Evolutionary conservation across 2,113 vertebrate genomes (phyloP).

Genomic region (Manacus vitellinus): DNA sequence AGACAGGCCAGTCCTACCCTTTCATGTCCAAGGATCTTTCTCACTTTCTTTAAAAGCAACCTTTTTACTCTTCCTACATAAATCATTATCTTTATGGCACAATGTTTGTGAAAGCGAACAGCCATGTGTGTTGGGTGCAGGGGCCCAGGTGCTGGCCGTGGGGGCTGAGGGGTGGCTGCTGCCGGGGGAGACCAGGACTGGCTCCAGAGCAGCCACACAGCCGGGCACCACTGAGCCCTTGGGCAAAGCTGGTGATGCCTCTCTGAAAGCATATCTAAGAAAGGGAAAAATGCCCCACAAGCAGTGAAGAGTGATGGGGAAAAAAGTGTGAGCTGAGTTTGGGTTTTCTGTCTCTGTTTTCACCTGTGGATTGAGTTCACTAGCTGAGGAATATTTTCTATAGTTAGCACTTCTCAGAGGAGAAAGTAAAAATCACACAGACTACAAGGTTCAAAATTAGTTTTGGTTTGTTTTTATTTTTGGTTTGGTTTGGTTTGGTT

Average conservation of each 20-base stretch:
- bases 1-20: neutral
- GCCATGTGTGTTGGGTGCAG: fast-evolving
- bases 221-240: neutral
- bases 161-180: fast-evolving
- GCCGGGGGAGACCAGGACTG: too few relatives aligned
- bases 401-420: neutral
- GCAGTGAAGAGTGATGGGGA: neutral
- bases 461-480: too few relatives aligned
- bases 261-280: fast-evolving
- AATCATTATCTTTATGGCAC: neutral
- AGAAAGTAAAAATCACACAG: neutral
- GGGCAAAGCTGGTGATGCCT: neutral
- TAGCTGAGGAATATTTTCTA: neutral
- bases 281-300: neutral
- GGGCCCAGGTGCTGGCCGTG: fast-evolving
- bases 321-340: neutral
- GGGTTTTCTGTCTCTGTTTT: neutral
- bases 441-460: neutral
- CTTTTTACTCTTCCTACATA: neutral
- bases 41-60: neutral
- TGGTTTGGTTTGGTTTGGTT: too few relatives aligned
- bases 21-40: neutral
- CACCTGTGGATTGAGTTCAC: neutral
- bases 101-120: neutral
- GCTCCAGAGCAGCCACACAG: fast-evolving